phyloP scores from a whole-genome alignment of 2,113 vertebrate species.

The Mionectes macconnelli region DNA sequence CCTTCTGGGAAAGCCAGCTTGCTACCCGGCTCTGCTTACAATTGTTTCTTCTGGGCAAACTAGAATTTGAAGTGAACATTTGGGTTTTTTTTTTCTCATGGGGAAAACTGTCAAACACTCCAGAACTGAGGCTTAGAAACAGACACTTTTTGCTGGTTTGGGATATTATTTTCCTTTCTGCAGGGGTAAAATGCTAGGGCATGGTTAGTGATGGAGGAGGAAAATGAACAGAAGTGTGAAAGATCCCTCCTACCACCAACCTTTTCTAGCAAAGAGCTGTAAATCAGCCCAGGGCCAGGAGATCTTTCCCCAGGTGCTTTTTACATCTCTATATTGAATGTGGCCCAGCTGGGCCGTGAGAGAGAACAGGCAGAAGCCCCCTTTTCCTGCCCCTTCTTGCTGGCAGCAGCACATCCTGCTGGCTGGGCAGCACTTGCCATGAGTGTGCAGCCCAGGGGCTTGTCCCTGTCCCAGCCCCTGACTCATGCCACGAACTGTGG shows the following conservation, averaged over 20 bases:
- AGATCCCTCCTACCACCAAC: not conserved
- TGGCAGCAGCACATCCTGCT: fast-evolving
- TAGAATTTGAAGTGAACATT: not conserved
- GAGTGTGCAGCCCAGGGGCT: not conserved
- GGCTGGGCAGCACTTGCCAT: not conserved
- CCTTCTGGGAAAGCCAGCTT: not conserved
- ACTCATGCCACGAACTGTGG: not conserved
- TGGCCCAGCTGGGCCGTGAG: too few species aligned
- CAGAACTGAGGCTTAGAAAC: not conserved
- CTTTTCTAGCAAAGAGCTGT: not conserved
- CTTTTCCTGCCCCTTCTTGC: not conserved
- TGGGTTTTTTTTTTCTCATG: not conserved
- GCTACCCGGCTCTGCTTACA: not conserved
- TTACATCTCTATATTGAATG: not conserved
- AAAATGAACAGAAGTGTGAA: not conserved
- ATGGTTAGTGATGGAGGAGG: too few species aligned
- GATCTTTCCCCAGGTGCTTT: not conserved
- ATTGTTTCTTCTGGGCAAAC: not conserved
- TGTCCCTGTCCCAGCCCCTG: not conserved
- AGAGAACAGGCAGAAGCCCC: not conserved
- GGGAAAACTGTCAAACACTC: not conserved
- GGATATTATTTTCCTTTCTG: not conserved
- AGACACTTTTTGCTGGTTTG: fast-evolving
- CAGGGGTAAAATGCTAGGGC: not conserved
- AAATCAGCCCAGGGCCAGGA: not conserved